phyloP scores from a whole-genome alignment of 2,113 vertebrate genomes.

The Numenius arquata region DNA sequence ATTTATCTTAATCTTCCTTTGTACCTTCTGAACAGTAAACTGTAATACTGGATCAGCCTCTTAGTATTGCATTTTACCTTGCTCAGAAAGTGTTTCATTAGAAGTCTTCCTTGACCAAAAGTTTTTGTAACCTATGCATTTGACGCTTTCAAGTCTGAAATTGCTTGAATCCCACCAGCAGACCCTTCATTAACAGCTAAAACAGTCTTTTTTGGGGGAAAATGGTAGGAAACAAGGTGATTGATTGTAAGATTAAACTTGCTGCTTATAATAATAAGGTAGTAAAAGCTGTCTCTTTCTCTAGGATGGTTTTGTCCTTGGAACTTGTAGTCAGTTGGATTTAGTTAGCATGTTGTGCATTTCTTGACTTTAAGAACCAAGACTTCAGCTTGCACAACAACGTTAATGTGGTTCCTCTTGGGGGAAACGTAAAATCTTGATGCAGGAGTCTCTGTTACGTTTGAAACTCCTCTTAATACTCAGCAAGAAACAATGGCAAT shows the following conservation, averaged over 20 bases:
- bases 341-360: not conserved
- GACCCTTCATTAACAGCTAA: not conserved
- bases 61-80: not conserved
- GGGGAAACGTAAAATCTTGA: not conserved
- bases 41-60: not conserved
- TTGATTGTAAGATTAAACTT: not conserved
- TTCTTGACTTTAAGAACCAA: not conserved
- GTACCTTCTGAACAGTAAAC: not conserved
- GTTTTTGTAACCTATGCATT: not conserved
- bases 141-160: not conserved
- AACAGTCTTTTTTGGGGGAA: not conserved
- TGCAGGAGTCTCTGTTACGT: not conserved
- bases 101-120: not conserved
- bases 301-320: not conserved
- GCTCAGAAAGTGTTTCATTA: not conserved
- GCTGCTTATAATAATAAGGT: not conserved
- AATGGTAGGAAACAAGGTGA: not conserved
- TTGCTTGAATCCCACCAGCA: not conserved
- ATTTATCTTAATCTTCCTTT: not conserved
- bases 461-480: not conserved
- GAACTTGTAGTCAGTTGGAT: not conserved
- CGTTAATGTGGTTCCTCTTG: not conserved
- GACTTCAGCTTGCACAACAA: not conserved
- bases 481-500: not conserved
- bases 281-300: not conserved